Base-by-base conservation (phyloP, 2,888 invertebrate species). In the Ennomos fuscantarius region DNA sequence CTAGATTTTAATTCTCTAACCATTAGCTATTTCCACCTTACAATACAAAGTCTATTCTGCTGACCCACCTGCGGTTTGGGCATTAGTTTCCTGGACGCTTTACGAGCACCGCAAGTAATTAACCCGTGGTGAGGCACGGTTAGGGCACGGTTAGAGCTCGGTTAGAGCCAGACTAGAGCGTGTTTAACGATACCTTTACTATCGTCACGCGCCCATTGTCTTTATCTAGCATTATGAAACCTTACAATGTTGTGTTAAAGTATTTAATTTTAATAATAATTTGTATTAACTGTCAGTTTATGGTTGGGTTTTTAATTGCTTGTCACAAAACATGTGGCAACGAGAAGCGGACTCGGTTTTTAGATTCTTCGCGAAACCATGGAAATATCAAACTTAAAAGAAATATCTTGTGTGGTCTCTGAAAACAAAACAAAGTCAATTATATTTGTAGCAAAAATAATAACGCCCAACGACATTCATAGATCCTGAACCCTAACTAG, bases 21-120 rank as follows among this genome's bases (percentile, higher is more conserved):
- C 48, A 35, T 52, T 52, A 48, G 58, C 33, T 58, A 53, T 58
- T 59, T 45, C 50, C 51, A 48, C 31, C 39, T 51, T 53, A 63
- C 60, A 68, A 68, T 70, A 73, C 72, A 73, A 64, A 66, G 65
- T 68, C 63, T 69, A 67, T 68, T 70, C 73, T 68, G 60, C 65
- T 86, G 84, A 85, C 86, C 86, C 75, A 84, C 74, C 85, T 89
- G 90, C 77, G 90, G 90, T 91, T 83, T 74, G 66, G 73, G 75
- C 81, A 82, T 87, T 82, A 89, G 89, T 88, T 86, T 86, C 89
- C 86, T 85, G 81, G 74, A 78, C 76, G 71, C 74, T 81, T 83
- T 81, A 80, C 76, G 79, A 78, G 60, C 74, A 63, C 76, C 76
- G 62, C 86, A 84, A 84, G 82, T 82, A 89, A 89, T 89, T 89